Evolutionary conservation across 1,140 invertebrate genomes (phyloP).

Genomic region (Ganaspis sp.): DNA sequence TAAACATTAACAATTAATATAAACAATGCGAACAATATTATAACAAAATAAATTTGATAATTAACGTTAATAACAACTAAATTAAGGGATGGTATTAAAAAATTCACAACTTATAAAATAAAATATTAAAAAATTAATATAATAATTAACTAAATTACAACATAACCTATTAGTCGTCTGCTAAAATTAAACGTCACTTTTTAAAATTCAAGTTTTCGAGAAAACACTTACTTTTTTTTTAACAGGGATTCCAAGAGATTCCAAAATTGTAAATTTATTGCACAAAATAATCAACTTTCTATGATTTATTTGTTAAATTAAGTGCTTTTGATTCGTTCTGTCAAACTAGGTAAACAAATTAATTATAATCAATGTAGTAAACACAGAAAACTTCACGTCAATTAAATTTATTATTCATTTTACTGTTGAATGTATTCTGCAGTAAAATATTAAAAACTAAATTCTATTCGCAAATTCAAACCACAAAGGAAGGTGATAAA

Average conservation of each 20-base stretch:
- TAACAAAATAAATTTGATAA: no score
- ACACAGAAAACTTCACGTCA: background rate
- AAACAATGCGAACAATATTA: no score
- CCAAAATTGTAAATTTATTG: conserved; percentile 33
- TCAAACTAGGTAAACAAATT: conserved; percentile 42
- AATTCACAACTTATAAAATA: no score
- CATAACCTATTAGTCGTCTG: background rate
- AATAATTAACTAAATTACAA: no score
- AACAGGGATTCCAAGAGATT: background rate
- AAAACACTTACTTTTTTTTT: background rate
- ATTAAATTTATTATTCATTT: background rate
- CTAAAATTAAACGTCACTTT: background rate
- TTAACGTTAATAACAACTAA: no score
- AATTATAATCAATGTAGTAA: conserved; percentile 27
- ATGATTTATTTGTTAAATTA: background rate
- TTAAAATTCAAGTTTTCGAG: background rate
- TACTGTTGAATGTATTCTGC: background rate
- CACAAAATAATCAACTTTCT: conserved; percentile 31
- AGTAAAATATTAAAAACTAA: background rate
- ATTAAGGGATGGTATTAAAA: no score
- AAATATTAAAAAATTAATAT: no score
- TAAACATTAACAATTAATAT: no score
- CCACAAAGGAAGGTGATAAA: no score
- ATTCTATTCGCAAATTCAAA: background rate
- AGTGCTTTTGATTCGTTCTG: background rate